A percentile compares a stretch with the other conserved stretches of the same genome.
These are phyloP conservation scores for Philereme vetulata DNA, from an alignment of 2,888 invertebrate genomes.

Conservation along the genomic window DNA sequence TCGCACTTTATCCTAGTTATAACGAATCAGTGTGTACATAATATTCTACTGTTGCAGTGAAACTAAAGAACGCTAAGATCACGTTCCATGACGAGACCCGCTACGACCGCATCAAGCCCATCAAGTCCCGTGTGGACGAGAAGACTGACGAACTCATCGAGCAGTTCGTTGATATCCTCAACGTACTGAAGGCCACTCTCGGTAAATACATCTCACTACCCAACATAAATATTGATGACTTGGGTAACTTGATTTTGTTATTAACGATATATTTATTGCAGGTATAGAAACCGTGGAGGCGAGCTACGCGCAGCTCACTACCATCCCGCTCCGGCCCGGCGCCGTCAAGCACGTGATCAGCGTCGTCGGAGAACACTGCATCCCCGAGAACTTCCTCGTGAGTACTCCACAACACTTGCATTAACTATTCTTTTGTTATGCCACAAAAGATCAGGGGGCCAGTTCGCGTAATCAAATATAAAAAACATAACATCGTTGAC, in stretches of 20 bases:
- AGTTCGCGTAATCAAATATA: no score
- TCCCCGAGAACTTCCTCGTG: conserved; percentile 81
- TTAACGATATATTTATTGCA: background rate
- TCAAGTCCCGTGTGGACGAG: conserved; percentile 48
- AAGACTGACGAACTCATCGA: conserved; percentile 44
- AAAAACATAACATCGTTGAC: no score
- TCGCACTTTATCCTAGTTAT: no score
- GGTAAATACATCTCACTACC: conserved; percentile 47
- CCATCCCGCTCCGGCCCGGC: conserved; percentile 90
- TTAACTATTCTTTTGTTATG: no score
- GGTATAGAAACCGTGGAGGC: conserved; percentile 81
- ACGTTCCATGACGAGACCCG: conserved; percentile 64
- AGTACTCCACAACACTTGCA: conserved; percentile 46
- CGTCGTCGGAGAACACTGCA: conserved; percentile 85
- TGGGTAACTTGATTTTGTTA: background rate
- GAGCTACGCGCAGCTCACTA: conserved; percentile 85
- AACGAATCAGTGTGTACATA: no score
- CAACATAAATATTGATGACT: background rate
- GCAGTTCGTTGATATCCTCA: conserved; percentile 46
- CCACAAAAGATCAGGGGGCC: no score
- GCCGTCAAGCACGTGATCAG: conserved; percentile 89
- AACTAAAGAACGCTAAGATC: conserved; percentile 71
- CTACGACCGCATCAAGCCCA: conserved; percentile 45
- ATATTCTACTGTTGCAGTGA: conserved; percentile 52
- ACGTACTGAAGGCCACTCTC: conserved; percentile 46